Evolutionary conservation across 2,888 invertebrate species (phyloP).

Genomic region (Microchrysa polita): DNA sequence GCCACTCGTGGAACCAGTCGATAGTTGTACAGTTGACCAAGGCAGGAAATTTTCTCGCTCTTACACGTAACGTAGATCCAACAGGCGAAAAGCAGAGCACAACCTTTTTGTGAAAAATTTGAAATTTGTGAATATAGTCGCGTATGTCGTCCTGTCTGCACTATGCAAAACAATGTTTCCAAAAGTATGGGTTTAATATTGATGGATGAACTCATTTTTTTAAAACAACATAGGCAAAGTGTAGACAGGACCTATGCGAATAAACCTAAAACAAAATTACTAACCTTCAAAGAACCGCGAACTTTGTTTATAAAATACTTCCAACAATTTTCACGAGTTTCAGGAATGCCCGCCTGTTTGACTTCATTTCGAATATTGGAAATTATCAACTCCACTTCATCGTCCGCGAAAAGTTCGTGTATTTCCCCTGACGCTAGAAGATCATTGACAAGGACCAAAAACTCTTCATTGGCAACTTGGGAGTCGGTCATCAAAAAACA

Average conservation of each 20-base stretch:
- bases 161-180: not conserved
- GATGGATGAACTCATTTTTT: no score
- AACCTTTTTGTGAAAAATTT: no score
- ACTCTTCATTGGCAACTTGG: constrained; percentile 88
- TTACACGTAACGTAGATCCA: constrained; percentile 84
- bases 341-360: constrained; percentile 82
- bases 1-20: constrained; percentile 98
- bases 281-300: constrained; percentile 74
- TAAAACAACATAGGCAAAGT: no score
- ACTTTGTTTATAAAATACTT: constrained; percentile 93
- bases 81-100: constrained; percentile 96
- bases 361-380: constrained; percentile 79
- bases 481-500: constrained; percentile 95
- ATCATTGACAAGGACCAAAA: constrained; percentile 92
- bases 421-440: constrained; percentile 94
- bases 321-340: constrained; percentile 94
- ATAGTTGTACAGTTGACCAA: constrained; percentile 92
- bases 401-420: constrained; percentile 88
- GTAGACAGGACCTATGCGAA: not conserved
- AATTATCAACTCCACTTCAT: constrained; percentile 88
- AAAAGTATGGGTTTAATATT: no score
- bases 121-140: no score
- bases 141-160: no score
- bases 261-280: constrained; percentile 53
- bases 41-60: constrained; percentile 93